Percentiles rank a stretch among this genome's conserved stretches.
phyloP scores from a whole-genome alignment of 2,797 vertebrate genomes.

The Acipenser ruthenus region DNA sequence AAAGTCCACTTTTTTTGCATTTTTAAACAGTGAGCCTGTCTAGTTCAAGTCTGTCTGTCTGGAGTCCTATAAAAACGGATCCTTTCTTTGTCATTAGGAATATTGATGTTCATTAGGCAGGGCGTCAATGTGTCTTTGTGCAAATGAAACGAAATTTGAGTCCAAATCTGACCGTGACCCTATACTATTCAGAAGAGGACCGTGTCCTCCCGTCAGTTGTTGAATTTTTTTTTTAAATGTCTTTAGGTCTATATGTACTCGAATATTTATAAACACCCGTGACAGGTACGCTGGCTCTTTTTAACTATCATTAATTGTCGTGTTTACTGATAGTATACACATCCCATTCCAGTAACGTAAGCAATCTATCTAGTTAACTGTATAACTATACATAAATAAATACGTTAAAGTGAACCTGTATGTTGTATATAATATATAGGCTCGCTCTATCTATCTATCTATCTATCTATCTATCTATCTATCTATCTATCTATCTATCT shows the following conservation, averaged over 20 bases:
- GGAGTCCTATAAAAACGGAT: slow-evolving; percentile 65
- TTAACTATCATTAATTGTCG: no score
- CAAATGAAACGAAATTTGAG: slow-evolving; percentile 92
- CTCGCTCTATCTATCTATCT: not conserved
- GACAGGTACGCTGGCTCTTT: no score
- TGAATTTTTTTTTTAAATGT: no score
- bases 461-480: slow-evolving; percentile 1
- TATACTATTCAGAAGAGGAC: slow-evolving; percentile 37
- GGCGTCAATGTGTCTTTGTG: slow-evolving; percentile 95
- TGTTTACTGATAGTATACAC: no score
- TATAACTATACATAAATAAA: no score
- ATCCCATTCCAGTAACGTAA: no score
- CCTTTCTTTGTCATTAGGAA: slow-evolving; percentile 79
- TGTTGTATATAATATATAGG: no score
- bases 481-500: not conserved
- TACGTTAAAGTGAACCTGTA: no score
- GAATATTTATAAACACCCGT: no score
- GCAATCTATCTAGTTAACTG: no score
- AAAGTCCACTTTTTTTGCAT: slow-evolving; percentile 29
- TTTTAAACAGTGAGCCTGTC: slow-evolving; percentile 38
- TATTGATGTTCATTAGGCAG: slow-evolving; percentile 86
- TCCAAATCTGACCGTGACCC: slow-evolving; percentile 82
- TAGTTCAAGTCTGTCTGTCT: slow-evolving; percentile 54
- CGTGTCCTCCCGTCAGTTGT: no score
- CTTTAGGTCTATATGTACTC: no score